Base-by-base conservation (phyloP, 2,113 vertebrate genomes). In the Salvelinus namaycush region DNA sequence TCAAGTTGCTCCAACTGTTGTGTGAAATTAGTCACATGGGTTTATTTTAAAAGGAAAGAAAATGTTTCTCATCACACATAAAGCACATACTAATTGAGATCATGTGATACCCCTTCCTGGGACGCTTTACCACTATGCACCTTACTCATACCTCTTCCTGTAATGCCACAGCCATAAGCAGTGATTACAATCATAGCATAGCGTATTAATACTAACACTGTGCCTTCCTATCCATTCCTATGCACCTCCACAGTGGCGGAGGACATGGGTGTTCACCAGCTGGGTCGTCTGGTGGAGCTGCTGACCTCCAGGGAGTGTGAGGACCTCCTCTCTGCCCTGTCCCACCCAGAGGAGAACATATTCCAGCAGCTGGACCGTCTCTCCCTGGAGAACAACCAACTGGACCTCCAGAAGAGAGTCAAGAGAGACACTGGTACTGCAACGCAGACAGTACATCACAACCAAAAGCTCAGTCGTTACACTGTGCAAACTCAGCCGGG, bases 221-320 rank as follows among this genome's bases (percentile, higher is more conserved):
- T 68, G n/a, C 8, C 44, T 12, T 18, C 5, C 24, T 75, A 22
- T 16, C 16, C 20, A 14, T 27, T 54, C 20, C 49, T 83, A 0
- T 51, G 67, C 1, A 54, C 31, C 72, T 24, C 27, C 73, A 48
- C 64, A 93, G 92, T 93, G 79, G 81, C 82, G 4, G 89, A 88
- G 12, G 89, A 93, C 83, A 67, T 93, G 0, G 77, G 83, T 0
- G 76, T 49, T 22, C 83, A 92, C 78, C 92, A 94, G 81, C 60
- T 92, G 78, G 81, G 88, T 72, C 88, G 89, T 16, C 72, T 94
- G 68, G 91, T 89, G 82, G 87, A 91, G 72, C 4, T 93, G 81
- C 84, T 94, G 83, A 92, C 91, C 0, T 51, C 71, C 4, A 68
- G 8, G 1, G 91, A 93, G 80, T 94, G 93, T 11, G 67, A 92